These are phyloP conservation scores for Drosophila carrolli DNA, from an alignment of 1,140 invertebrate species.

Conservation along the genomic window DNA sequence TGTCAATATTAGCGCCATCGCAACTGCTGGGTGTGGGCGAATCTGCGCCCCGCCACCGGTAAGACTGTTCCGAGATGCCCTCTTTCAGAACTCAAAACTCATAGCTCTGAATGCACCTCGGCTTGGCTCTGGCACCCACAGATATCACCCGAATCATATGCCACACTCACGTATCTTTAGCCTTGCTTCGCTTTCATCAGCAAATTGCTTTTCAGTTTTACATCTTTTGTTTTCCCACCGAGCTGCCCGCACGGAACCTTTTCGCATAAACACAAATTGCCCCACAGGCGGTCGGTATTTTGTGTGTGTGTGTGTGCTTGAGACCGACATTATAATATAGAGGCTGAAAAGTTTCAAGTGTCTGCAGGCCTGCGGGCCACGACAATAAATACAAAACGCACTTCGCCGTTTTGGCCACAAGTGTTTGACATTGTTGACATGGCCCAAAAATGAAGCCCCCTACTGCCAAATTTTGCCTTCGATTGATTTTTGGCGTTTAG, in stretches of 20 bases:
- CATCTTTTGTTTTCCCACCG: conserved; percentile 18
- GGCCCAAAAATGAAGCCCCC: conserved; percentile 9
- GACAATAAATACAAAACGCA: conserved; percentile 45
- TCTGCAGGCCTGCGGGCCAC: conserved; percentile 28
- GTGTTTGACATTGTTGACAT: conserved; percentile 65
- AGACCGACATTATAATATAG: conserved; percentile 26
- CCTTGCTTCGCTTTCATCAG: conserved; percentile 49
- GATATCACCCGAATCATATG: conserved; percentile 28
- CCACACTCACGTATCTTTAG: conserved; percentile 12
- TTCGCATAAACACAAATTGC: conserved; percentile 40
- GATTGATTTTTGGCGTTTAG: conserved; percentile 50
- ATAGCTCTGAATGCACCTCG: conserved; percentile 11
- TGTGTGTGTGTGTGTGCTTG: conserved; percentile 24
- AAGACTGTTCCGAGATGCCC: conserved; percentile 57
- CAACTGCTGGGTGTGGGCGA: conserved; percentile 85
- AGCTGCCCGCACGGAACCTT: conserved; percentile 16
- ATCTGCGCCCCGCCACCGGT: conserved; percentile 85
- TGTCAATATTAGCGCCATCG: conserved; percentile 85
- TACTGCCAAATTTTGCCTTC: neutral
- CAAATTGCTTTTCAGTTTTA: conserved; percentile 38
- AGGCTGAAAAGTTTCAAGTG: conserved; percentile 62
- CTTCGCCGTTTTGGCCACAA: conserved; percentile 54
- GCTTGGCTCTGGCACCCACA: conserved; percentile 36
- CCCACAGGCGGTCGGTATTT: conserved; percentile 19
- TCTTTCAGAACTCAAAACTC: neutral